Conservation (phyloP, 2,113 vertebrate species). For the Bujurquina vittata region DNA sequence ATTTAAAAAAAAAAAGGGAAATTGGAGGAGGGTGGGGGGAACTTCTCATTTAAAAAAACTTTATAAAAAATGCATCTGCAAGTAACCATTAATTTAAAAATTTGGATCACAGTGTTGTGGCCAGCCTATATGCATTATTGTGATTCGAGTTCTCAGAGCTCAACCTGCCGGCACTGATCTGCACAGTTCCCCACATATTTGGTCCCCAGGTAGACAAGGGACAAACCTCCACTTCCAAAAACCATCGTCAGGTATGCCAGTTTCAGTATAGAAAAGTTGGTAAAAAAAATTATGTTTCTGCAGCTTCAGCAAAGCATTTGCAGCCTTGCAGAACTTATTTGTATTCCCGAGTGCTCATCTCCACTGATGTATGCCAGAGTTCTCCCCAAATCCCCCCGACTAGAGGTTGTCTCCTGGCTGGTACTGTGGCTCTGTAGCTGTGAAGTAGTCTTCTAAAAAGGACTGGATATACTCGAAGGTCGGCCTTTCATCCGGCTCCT, state of each 20-base stretch:
- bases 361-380: conserved; percentile 6
- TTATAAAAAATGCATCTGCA: conserved; percentile 41
- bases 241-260: conserved; percentile 13
- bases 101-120: conserved; percentile 72
- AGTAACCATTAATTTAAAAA: conserved; percentile 42
- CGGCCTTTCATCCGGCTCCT: conserved; percentile 94
- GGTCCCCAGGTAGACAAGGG: conserved; percentile 36
- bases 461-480: conserved; percentile 98
- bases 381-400: not conserved
- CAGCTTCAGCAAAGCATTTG: conserved; percentile 11
- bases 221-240: conserved; percentile 23
- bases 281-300: conserved; percentile 6
- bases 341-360: conserved; percentile 10
- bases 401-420: conserved; percentile 85
- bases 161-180: conserved; percentile 19
- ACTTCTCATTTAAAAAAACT: conserved; percentile 27
- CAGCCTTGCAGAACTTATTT: not conserved
- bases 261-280: conserved; percentile 34
- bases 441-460: conserved; percentile 96
- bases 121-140: conserved; percentile 45
- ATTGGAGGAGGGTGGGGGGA: not conserved
- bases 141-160: conserved; percentile 50
- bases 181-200: conserved; percentile 39
- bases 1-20: conserved; percentile 11
- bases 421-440: conserved; percentile 83